Evolutionary conservation across 2,113 vertebrate species (phyloP), one percentile per base, ranked within the genome.

Genomic region (Ictidomys tridecemlineatus): DNA sequence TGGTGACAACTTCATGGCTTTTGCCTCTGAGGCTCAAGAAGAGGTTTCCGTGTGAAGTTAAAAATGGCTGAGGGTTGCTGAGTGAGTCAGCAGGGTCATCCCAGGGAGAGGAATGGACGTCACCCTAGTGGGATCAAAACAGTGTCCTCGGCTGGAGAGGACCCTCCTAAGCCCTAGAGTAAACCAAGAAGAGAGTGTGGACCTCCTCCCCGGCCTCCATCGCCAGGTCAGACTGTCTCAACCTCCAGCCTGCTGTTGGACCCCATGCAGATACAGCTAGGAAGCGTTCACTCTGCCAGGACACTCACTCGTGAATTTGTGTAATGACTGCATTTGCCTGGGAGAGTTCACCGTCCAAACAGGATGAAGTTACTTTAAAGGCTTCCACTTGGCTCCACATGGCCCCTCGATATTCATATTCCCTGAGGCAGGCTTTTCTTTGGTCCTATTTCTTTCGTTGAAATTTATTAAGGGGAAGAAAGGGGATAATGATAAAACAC

Each of bases 121-220:
- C 83, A 94, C n/a, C 73, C 90, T 48, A 92, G 83, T 61, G 94
- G 97, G 87, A 97, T 97, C 95, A 98, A 98, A 97, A 96, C 72
- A 58, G 56, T 22, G 56, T 13, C 20, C 56, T 58, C 20, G 7
- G 56, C 56, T 58, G 5, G 56, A 58, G 20, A 58, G 56, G 56
- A 58, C 56, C 89, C 86, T 92, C 48, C 84, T 91, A 87, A 95
- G 58, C 28, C 94, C 48, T 53, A 18, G 34, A 95, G 94, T 91
- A 97, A 97, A 93, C 90, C 0, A 92, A 28, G 34, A 90, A 85
- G 94, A 76, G 45, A 80, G 72, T 93, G 72, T 79, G 48, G 8
- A 30, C 70, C 74, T 12, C 89, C 45, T 48, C 28, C 48, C n/a
- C n/a, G n/a, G 32, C 53, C 45, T 8, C 8, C 1, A 10, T 7